Evolutionary conservation across 2,113 vertebrate genomes (phyloP).

Genomic region (Prionailurus viverrinus): DNA sequence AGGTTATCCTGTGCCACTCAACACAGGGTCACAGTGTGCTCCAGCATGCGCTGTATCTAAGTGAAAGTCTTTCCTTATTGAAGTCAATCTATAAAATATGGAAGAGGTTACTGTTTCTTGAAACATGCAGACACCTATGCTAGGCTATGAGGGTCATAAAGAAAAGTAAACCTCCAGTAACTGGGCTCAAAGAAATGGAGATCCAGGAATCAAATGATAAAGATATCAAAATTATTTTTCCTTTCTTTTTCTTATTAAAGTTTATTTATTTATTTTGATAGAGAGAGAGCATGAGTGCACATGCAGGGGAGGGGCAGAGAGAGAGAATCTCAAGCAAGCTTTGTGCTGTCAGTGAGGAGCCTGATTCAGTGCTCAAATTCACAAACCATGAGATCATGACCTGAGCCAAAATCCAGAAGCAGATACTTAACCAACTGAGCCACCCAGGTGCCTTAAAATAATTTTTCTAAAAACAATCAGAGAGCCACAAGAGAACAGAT

Average conservation of each 20-base stretch:
- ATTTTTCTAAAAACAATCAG: not conserved
- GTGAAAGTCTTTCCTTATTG: not conserved
- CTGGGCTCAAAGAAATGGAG: not conserved
- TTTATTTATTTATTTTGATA: too few relatives aligned
- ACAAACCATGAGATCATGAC: too few relatives aligned
- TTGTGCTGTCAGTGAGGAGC: too few relatives aligned
- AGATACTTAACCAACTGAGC: too few relatives aligned
- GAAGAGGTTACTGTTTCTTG: not conserved
- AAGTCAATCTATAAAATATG: not conserved
- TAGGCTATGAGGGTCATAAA: not conserved
- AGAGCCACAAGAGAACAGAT: not conserved
- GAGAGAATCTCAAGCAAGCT: too few relatives aligned
- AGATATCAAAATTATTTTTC: not conserved
- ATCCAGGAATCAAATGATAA: not conserved
- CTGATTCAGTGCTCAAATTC: too few relatives aligned
- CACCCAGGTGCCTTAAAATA: not conserved
- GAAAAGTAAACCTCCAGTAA: not conserved
- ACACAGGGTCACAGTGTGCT: not conserved
- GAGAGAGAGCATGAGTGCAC: too few relatives aligned
- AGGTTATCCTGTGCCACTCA: not conserved
- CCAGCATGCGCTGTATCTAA: not conserved
- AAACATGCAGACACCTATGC: not conserved
- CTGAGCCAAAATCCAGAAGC: too few relatives aligned
- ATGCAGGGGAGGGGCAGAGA: too few relatives aligned
- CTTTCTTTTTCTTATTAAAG: too few relatives aligned